These are phyloP conservation scores for Anser cygnoides DNA, from an alignment of 2,113 vertebrate species.

Conservation along the genomic window DNA sequence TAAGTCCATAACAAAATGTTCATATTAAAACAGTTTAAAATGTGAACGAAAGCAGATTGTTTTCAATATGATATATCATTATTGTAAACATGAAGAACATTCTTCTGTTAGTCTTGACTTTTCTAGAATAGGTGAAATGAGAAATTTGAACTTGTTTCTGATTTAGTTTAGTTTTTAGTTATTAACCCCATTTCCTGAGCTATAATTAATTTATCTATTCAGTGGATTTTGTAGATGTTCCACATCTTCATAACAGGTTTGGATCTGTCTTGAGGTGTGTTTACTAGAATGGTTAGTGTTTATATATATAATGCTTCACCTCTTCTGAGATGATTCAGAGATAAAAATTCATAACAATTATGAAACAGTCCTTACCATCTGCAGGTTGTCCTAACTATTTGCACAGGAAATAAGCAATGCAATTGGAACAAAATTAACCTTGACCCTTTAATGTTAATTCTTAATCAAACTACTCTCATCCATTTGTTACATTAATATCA, in stretches of 20 bases:
- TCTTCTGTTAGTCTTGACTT: background rate
- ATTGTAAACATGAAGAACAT: background rate
- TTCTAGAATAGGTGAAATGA: background rate
- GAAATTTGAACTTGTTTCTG: background rate
- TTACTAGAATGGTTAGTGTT: background rate
- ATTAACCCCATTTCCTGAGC: background rate
- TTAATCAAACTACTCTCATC: background rate
- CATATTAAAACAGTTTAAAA: background rate
- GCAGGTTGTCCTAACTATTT: background rate
- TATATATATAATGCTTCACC: background rate
- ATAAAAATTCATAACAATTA: background rate
- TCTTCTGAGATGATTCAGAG: background rate
- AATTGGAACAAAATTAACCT: background rate
- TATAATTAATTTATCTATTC: background rate
- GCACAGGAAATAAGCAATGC: background rate
- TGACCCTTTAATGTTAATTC: background rate
- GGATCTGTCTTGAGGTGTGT: background rate
- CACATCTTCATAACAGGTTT: background rate
- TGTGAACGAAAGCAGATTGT: background rate
- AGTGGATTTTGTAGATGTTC: background rate
- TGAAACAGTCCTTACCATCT: background rate
- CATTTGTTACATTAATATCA: background rate
- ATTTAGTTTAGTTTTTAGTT: background rate
- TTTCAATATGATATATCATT: background rate
- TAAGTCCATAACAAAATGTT: background rate